Evolutionary conservation across 2,888 invertebrate genomes (phyloP), one percentile per base, ranked within the genome.

Genomic region (Cheilosia pagana): DNA sequence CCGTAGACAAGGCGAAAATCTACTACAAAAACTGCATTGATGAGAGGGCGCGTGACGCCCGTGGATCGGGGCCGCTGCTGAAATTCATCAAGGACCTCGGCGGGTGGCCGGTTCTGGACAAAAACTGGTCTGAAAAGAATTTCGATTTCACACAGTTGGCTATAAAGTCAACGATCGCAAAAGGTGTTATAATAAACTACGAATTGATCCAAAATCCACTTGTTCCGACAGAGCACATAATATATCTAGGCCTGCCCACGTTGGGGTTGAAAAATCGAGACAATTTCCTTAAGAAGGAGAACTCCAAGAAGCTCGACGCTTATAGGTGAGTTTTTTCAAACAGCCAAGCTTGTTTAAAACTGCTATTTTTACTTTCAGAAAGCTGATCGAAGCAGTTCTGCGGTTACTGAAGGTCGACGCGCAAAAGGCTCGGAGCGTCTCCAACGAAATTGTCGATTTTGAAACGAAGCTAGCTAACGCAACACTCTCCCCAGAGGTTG

Each of bases 281-380:
- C 55, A 75, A 83, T 48, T 86, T 60, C 21, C 55, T 86, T 28
- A 70, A 83, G 14, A 25, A 41, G 28, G 83, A 86, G 23, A 72
- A 83, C n/a, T 25, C 59, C 4, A 55, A 72, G n/a, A 78, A 74
- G 16, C 71, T 83, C 0, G 62, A 76, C 35, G 76, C 79, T 39
- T 86, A 86, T 43, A 71, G 65, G 85, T 85, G 35, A 67, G 81
- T 74, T 50, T 41, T 43, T n/a, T n/a, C n/a, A n/a, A n/a, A n/a
- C n/a, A n/a, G n/a, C n/a, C n/a, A n/a, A n/a, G n/a, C n/a, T n/a
- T n/a, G n/a, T n/a, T n/a, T n/a, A n/a, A n/a, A n/a, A n/a, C n/a
- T n/a, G n/a, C n/a, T n/a, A n/a, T n/a, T 60, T 10, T 12, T 6
- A 1, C 31, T 50, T 95, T 95, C 90, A 85, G 83, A 25, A 59